Conservation (phyloP, 2,113 vertebrate species). For the Sapayoa aenigma region DNA sequence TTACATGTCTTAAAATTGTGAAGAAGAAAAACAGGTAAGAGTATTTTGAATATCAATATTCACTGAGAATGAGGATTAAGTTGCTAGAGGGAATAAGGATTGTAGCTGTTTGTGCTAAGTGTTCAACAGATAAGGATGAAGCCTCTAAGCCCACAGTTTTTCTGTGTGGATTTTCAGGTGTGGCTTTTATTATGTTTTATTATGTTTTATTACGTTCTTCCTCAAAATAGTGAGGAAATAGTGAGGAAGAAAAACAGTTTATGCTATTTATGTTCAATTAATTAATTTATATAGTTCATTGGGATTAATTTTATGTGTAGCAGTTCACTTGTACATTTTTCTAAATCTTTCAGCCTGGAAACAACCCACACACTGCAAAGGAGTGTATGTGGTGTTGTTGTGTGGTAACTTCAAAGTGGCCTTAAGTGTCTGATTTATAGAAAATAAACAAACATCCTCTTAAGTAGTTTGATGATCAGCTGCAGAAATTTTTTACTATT, state of each 20-base stretch:
- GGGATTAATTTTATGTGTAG: background rate
- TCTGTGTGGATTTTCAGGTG: background rate
- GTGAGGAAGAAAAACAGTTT: accelerated
- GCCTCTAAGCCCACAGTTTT: background rate
- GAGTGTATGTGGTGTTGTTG: background rate
- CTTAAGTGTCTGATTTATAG: background rate
- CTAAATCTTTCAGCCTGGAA: background rate
- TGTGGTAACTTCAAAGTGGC: background rate
- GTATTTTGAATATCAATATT: background rate
- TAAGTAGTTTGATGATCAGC: background rate
- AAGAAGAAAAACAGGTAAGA: background rate
- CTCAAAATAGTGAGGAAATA: background rate
- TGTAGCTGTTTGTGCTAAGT: background rate
- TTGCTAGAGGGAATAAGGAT: background rate
- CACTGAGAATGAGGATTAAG: background rate
- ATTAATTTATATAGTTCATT: background rate
- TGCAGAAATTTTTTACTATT: background rate
- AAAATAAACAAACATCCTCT: background rate
- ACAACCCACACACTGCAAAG: background rate
- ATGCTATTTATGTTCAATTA: background rate
- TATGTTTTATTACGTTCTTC: background rate
- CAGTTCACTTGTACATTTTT: background rate
- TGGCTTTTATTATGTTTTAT: slow-evolving; percentile 2
- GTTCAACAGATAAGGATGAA: background rate
- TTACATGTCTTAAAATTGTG: background rate